Base-by-base conservation (phyloP, 2,888 invertebrate genomes). In the Leptopterna dolabrata region DNA sequence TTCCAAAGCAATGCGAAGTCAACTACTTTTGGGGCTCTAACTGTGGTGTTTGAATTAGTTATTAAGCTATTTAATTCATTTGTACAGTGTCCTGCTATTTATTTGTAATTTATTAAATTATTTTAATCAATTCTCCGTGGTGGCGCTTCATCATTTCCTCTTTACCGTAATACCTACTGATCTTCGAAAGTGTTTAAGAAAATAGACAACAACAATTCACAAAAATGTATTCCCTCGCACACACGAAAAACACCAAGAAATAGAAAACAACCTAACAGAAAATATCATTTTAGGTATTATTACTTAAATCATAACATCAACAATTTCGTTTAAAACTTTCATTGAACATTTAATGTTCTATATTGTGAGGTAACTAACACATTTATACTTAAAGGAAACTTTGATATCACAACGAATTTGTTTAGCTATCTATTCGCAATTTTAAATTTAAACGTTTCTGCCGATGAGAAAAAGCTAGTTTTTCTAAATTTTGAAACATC, bases 61-160 rank as follows among this genome's bases (percentile, higher is more conserved):
- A 45, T 71, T 47, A 47, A 36, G 73, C 6, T 24, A 73, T 27
- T 45, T 73, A 85, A 76, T 85, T 85, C 47, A 85, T 85, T 85
- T 85, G 85, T 85, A 85, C 85, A 85, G 76, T 45, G 47, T 84
- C 82, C 14, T 3, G 27, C 45, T 27, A 45, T 73, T 45, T 85
- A 85, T 83, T 70, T 85, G 85, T 85, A 85, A 85, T 71, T 85
- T 71, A 71, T 30, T 85, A 73, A 84, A 63, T 36, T 36, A 36
- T 36, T 36, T 36, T 36, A 36, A 36, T n/a, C n/a, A 36, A 36
- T 36, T 36, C 36, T 4, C 36, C 36, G 7, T 36, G 36, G 2
- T 36, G 36, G n/a, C n/a, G n/a, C n/a, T n/a, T n/a, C 7, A 36
- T 36, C 4, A 36, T 36, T 36, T 36, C 36, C 36, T 36, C 7